Conservation (phyloP, 1,140 invertebrate species). For the Tetramorium alpestre region DNA sequence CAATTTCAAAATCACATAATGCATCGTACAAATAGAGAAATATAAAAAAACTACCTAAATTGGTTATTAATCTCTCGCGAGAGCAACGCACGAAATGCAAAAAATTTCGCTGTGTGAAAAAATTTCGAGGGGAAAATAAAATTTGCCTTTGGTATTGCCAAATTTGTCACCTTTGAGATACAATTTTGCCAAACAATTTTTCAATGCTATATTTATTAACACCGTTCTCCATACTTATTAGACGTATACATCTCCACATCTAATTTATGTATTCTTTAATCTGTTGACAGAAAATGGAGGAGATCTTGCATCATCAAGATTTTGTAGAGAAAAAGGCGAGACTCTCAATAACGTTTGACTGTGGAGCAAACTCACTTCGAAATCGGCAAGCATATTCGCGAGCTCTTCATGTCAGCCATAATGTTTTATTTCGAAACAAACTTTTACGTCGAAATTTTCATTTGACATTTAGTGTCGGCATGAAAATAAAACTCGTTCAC, state of each 20-base stretch:
- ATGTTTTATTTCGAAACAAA: conserved; percentile 61
- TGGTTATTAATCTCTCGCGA: conserved; percentile 44
- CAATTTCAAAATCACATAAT: conserved; percentile 61
- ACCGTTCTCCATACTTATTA: no score
- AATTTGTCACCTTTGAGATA: neutral
- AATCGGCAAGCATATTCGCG: conserved; percentile 44
- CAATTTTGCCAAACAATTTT: neutral
- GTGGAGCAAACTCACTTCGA: conserved; percentile 19
- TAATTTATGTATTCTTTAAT: neutral
- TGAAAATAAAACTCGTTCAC: conserved; percentile 56
- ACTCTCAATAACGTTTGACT: conserved; percentile 10
- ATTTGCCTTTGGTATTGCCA: neutral
- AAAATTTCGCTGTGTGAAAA: conserved; percentile 2
- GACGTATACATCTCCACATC: neutral
- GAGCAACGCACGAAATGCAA: neutral
- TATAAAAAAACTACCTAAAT: conserved; percentile 25
- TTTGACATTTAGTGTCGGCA: conserved; percentile 59
- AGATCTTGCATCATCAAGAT: neutral
- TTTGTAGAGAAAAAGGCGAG: neutral
- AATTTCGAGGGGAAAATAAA: conserved; percentile 25
- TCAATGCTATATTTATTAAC: neutral
- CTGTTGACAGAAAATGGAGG: neutral
- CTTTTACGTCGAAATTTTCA: conserved; percentile 52
- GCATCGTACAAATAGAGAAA: conserved; percentile 8
- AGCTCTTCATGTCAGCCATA: conserved; percentile 57